These are phyloP conservation scores for Diaphora mendica DNA, from an alignment of 2,888 invertebrate species.

Conservation along the genomic window DNA sequence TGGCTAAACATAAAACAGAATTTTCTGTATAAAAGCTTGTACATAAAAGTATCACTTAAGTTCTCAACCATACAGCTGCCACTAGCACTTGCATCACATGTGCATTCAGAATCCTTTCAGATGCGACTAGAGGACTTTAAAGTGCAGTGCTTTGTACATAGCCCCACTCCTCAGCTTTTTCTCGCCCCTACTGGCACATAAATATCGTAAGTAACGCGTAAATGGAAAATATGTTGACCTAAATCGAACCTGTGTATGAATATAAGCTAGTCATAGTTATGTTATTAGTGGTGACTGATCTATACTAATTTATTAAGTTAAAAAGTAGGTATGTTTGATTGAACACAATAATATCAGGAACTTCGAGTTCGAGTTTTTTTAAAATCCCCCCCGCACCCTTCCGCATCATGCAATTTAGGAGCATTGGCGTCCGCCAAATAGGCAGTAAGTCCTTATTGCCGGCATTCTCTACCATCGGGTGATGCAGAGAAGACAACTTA, in stretches of 20 bases:
- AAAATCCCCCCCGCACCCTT: too few species aligned
- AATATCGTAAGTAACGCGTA: not conserved
- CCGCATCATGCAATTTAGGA: too few species aligned
- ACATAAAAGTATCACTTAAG: slow-evolving; percentile 13
- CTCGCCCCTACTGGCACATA: slow-evolving; percentile 10
- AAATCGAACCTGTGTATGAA: not conserved
- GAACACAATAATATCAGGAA: too few species aligned
- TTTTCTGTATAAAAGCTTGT: slow-evolving; percentile 1
- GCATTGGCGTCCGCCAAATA: too few species aligned
- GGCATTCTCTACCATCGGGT: too few species aligned
- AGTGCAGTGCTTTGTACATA: slow-evolving; percentile 10
- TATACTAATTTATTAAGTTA: too few species aligned
- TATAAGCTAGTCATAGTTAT: not conserved
- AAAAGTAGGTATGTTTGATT: too few species aligned
- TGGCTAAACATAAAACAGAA: not conserved
- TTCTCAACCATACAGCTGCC: slow-evolving; percentile 13
- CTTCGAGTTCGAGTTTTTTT: too few species aligned
- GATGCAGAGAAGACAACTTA: too few species aligned
- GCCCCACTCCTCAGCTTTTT: slow-evolving; percentile 9
- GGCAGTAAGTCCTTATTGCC: too few species aligned
- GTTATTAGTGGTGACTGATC: too few species aligned
- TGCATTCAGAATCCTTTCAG: slow-evolving; percentile 22
- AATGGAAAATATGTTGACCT: slow-evolving; percentile 14
- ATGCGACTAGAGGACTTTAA: slow-evolving; percentile 9
- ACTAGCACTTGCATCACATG: slow-evolving; percentile 3